Percentiles rank a stretch among this genome's conserved stretches.
These are phyloP conservation scores for Tenthredo mesomela DNA, from an alignment of 2,888 invertebrate genomes.

Conservation along the genomic window DNA sequence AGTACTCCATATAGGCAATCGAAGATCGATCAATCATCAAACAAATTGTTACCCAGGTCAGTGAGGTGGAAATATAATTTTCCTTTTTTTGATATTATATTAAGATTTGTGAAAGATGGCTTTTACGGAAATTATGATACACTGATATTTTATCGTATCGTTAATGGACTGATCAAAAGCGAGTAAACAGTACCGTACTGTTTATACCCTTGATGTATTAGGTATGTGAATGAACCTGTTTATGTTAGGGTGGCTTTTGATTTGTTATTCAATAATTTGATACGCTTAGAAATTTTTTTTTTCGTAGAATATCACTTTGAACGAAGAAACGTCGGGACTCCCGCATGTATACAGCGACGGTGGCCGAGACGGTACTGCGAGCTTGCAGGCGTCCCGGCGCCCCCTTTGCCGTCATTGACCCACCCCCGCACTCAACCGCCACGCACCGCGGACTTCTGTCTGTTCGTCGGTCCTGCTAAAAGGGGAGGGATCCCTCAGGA, in stretches of 20 bases:
- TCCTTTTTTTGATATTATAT: neutral
- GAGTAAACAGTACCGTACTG: neutral
- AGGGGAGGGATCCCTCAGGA: slow-evolving; percentile 25
- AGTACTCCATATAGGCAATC: neutral
- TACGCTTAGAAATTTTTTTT: neutral
- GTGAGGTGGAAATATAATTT: slow-evolving; percentile 12
- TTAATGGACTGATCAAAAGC: neutral
- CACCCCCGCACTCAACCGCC: slow-evolving; percentile 56
- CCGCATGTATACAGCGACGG: slow-evolving; percentile 63
- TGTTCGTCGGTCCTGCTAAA: slow-evolving; percentile 18
- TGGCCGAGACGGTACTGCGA: slow-evolving; percentile 74
- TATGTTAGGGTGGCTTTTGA: neutral
- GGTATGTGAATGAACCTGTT: slow-evolving; percentile 4
- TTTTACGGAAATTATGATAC: slow-evolving; percentile 4
- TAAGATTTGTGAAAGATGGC: neutral
- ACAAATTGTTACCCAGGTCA: neutral
- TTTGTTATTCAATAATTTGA: neutral
- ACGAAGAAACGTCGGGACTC: slow-evolving; percentile 56
- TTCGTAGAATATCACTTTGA: neutral
- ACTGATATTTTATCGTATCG: neutral
- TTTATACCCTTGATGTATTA: neutral
- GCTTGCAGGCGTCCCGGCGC: slow-evolving; percentile 66
- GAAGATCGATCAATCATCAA: neutral
- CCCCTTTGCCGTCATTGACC: slow-evolving; percentile 72
- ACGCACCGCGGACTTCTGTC: slow-evolving; percentile 48